Evolutionary conservation across 2,113 vertebrate genomes (phyloP), one percentile per base, ranked within the genome.

Genomic region (Psilopogon haemacephalus): DNA sequence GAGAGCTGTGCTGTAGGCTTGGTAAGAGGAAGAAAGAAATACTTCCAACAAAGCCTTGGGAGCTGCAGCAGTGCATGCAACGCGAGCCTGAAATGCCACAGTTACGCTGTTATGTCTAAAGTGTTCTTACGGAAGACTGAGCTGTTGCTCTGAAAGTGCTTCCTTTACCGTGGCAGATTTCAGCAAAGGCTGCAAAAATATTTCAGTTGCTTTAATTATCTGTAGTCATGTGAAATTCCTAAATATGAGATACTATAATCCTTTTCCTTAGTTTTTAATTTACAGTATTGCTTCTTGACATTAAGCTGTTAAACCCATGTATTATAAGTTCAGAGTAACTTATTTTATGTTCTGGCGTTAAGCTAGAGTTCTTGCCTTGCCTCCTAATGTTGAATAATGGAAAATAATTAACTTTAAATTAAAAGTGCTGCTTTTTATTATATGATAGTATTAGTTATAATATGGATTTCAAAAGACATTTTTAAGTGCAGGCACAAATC

Each of bases 381-480:
- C 95, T 95, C 46, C 84, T 96, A 93, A 94, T 88, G 81, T 90
- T 94, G 91, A 97, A 94, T 96, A 96, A 97, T 97, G 89, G 92
- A 95, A 97, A 97, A 97, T 95, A 97, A 96, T 96, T 95, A 96
- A 92, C 93, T 97, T 97, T 68, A 83, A 96, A 91, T 97, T 97
- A 70, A 90, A 96, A 97, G 83, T 93, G 89, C 94, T 97, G 92
- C 73, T 92, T 96, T 97, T 96, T 96, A 95, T 94, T 95, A 86
- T 70, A 79, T 96, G 93, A 88, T 88, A 95, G 90, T 76, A 93
- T 96, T 93, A 96, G 85, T 95, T 96, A 95, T 91, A 96, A 96
- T 96, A 90, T 81, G 91, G 92, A 91, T 96, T 97, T 96, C 92
- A 95, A 91, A 95, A 97, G 95, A 94, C 89, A 84, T 94, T 97